These are phyloP conservation scores for Tiaroga cobitis DNA, from an alignment of 2,797 vertebrate species.

Conservation along the genomic window DNA sequence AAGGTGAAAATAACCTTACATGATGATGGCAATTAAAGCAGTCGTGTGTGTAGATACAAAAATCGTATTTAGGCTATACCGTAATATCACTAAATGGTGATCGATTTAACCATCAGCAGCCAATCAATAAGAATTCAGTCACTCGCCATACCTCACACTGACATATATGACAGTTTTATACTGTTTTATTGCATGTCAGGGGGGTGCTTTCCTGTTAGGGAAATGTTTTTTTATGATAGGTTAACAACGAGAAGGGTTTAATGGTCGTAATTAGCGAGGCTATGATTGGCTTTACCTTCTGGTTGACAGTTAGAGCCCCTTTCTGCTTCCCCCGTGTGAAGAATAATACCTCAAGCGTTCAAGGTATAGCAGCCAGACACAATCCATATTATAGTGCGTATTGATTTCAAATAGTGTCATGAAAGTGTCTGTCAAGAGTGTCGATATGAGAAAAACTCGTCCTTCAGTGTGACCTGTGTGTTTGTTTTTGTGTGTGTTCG, in stretches of 20 bases:
- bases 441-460: conserved; percentile 36
- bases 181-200: conserved; percentile 19
- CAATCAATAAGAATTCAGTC: conserved; percentile 31
- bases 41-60: not conserved
- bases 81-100: not conserved
- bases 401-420: conserved; percentile 46
- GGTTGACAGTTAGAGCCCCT: conserved; percentile 39
- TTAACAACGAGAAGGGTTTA: conserved; percentile 27
- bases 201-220: not conserved
- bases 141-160: not conserved
- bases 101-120: conserved; percentile 19
- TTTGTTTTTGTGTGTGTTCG: conserved; percentile 5
- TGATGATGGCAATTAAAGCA: not conserved
- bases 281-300: conserved; percentile 42
- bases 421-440: conserved; percentile 29
- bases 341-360: not conserved
- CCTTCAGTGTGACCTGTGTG: conserved; percentile 39
- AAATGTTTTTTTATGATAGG: conserved; percentile 45
- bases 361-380: conserved; percentile 18
- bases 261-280: conserved; percentile 41
- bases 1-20: conserved; percentile 2
- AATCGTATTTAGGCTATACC: not conserved
- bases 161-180: conserved; percentile 26
- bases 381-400: conserved; percentile 20
- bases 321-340: not conserved